Evolutionary conservation across 2,888 invertebrate species (phyloP).

Genomic region (Pheosia gnoma): DNA sequence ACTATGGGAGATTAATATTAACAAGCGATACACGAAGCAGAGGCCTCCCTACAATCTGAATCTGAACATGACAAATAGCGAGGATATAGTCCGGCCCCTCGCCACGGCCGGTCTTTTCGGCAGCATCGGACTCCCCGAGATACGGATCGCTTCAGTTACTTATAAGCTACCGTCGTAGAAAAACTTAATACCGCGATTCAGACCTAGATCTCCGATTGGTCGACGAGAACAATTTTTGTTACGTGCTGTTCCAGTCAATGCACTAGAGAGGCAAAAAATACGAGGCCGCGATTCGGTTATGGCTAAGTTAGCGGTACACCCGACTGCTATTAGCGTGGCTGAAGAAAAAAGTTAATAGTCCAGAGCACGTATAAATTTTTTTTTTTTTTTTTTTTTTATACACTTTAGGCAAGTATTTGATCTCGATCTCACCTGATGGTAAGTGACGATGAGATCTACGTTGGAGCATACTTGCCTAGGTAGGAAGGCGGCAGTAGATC

Average conservation of each 20-base stretch:
- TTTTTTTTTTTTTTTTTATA: too few species aligned
- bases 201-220: slow-evolving; percentile 60
- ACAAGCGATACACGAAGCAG: slow-evolving; percentile 83
- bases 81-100: slow-evolving; percentile 81
- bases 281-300: slow-evolving; percentile 38
- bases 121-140: slow-evolving; percentile 79
- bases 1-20: slow-evolving; percentile 76
- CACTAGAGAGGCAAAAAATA: slow-evolving; percentile 62
- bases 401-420: too few species aligned
- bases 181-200: slow-evolving; percentile 67
- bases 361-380: neutral
- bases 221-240: slow-evolving; percentile 45
- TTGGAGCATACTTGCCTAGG: too few species aligned
- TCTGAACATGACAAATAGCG: slow-evolving; percentile 61
- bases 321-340: slow-evolving; percentile 24
- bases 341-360: slow-evolving; percentile 11
- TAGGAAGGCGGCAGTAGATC: too few species aligned
- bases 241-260: slow-evolving; percentile 74
- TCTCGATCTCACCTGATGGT: too few species aligned
- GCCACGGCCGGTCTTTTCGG: slow-evolving; percentile 78
- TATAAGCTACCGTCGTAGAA: slow-evolving; percentile 51
- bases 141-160: neutral
- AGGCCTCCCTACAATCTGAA: slow-evolving; percentile 73
- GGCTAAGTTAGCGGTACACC: slow-evolving; percentile 31
- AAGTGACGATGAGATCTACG: too few species aligned